Evolutionary conservation across 2,113 vertebrate genomes (phyloP).

Genomic region (Eptesicus fuscus): DNA sequence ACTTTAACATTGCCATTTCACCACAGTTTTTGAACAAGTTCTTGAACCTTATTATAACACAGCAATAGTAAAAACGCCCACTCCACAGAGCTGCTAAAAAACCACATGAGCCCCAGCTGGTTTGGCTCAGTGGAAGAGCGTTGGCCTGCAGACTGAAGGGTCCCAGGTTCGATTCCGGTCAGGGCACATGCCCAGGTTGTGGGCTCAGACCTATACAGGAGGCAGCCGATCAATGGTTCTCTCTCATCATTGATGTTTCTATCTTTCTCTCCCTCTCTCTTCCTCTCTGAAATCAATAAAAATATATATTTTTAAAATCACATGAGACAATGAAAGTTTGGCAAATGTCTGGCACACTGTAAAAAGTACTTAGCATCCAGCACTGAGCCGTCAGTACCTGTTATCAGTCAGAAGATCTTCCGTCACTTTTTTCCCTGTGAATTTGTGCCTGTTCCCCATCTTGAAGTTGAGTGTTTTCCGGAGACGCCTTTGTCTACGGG

Average conservation of each 20-base stretch:
- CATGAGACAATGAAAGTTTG: neutral
- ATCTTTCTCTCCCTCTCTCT: too few relatives aligned
- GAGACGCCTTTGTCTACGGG: constrained; percentile 92
- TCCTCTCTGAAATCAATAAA: too few relatives aligned
- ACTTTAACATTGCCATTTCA: neutral
- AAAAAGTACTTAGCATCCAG: neutral
- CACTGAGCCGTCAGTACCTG: constrained; percentile 81
- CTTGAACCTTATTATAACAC: neutral
- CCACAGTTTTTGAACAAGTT: neutral
- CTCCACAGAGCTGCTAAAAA: neutral
- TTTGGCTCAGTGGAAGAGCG: too few relatives aligned
- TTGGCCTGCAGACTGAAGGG: too few relatives aligned
- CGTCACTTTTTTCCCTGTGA: constrained; percentile 95
- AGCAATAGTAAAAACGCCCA: neutral
- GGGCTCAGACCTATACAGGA: too few relatives aligned
- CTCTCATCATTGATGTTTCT: too few relatives aligned
- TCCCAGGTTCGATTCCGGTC: too few relatives aligned
- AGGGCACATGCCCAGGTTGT: too few relatives aligned
- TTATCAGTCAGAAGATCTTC: constrained; percentile 95
- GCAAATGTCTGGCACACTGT: neutral
- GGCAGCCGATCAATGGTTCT: too few relatives aligned
- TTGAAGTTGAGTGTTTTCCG: constrained; percentile 97
- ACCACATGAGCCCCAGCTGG: neutral
- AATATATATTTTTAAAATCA: too few relatives aligned
- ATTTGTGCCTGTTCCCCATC: constrained; percentile 98